Conservation (phyloP, 2,113 vertebrate species). For the Oxygymnocypris stewartii region DNA sequence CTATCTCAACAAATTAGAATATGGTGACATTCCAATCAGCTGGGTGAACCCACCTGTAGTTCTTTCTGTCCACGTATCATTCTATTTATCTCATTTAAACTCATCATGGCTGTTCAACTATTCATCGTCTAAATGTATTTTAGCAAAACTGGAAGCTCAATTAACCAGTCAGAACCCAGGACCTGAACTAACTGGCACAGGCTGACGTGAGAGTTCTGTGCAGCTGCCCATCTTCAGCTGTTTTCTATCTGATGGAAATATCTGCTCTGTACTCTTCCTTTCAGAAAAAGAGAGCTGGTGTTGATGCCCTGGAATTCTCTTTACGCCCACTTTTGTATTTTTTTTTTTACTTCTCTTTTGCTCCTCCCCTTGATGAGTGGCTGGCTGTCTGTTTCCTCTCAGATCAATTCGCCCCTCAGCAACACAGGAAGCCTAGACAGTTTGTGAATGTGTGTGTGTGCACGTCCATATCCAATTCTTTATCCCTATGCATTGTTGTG, state of each 20-base stretch:
- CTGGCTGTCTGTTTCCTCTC: constrained; percentile 16
- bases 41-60: too few relatives aligned
- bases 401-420: constrained; percentile 39
- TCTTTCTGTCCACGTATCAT: neutral
- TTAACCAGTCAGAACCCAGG: neutral
- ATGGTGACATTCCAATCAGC: too few relatives aligned
- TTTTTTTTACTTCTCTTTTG: neutral
- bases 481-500: constrained; percentile 6
- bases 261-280: constrained; percentile 21
- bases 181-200: neutral
- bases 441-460: constrained; percentile 15
- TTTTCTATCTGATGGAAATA: constrained; percentile 40
- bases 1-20: too few relatives aligned
- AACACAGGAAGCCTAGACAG: constrained; percentile 18
- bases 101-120: neutral
- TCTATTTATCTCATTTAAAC: neutral
- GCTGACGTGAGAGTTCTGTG: constrained; percentile 35
- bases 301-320: constrained; percentile 39
- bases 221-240: constrained; percentile 39
- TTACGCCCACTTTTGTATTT: neutral
- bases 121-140: neutral
- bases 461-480: constrained; percentile 2
- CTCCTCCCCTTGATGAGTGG: constrained; percentile 3
- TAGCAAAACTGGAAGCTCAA: neutral
- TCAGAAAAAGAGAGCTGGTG: constrained; percentile 18